Evolutionary conservation across 2,888 invertebrate species (phyloP).

Genomic region (Zonitis immaculata): DNA sequence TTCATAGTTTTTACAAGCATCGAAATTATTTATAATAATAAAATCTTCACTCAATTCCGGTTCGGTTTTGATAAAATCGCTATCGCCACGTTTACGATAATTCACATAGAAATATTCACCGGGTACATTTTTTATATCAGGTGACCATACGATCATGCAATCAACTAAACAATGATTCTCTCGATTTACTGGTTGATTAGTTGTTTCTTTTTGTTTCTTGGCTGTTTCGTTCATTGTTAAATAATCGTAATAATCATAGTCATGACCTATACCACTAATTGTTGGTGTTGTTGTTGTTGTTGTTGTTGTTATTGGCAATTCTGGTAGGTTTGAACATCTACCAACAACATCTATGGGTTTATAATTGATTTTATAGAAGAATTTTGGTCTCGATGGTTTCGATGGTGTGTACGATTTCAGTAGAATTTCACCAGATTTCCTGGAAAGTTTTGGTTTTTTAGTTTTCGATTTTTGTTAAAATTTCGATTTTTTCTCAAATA

Average conservation of each 20-base stretch:
- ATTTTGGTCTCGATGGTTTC: constrained; percentile 33
- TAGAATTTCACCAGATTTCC: constrained; percentile 32
- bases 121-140: constrained; percentile 36
- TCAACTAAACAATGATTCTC: constrained; percentile 31
- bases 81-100: constrained; percentile 32
- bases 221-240: constrained; percentile 22
- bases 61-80: constrained; percentile 30
- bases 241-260: constrained; percentile 28
- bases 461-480: background rate
- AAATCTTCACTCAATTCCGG: constrained; percentile 35
- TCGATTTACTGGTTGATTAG: background rate
- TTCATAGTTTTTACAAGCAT: constrained; percentile 38
- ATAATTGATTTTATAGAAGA: constrained; percentile 36
- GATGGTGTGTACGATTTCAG: constrained; percentile 30
- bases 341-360: constrained; percentile 18
- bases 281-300: background rate
- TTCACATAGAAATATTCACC: constrained; percentile 39
- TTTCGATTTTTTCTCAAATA: constrained; percentile 16
- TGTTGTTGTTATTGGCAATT: background rate
- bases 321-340: background rate
- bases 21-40: constrained; percentile 34
- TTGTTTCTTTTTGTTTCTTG: constrained; percentile 18
- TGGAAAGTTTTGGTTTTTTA: constrained; percentile 25
- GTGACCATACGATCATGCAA: constrained; percentile 37
- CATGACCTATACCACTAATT: constrained; percentile 8